Percentiles rank a stretch among this genome's conserved stretches.
These are phyloP conservation scores for Pagetopsis macropterus DNA, from an alignment of 2,797 vertebrate species.

Conservation along the genomic window DNA sequence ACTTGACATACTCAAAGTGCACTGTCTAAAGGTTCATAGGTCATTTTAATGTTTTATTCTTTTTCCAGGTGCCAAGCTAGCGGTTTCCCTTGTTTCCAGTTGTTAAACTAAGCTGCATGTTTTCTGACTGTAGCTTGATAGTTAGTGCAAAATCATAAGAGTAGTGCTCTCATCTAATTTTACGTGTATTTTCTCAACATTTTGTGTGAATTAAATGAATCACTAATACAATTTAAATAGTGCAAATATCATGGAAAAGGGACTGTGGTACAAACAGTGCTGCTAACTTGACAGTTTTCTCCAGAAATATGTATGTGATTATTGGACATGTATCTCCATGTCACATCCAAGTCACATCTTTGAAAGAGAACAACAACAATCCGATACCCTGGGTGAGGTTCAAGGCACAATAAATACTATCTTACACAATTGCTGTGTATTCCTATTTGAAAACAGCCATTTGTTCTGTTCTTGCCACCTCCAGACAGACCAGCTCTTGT, in stretches of 20 bases:
- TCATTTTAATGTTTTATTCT: too few relatives aligned
- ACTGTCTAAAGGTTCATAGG: too few relatives aligned
- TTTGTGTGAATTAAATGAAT: not conserved
- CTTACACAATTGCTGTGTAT: not conserved
- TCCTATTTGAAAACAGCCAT: constrained; percentile 14
- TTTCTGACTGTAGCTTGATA: not conserved
- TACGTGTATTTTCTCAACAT: not conserved
- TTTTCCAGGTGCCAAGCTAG: too few relatives aligned
- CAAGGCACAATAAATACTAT: not conserved
- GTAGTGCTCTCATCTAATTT: not conserved
- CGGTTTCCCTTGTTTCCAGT: not conserved
- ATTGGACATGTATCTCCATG: not conserved
- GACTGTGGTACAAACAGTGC: constrained; percentile 39
- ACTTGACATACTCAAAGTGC: too few relatives aligned
- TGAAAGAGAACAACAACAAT: not conserved
- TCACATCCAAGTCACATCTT: not conserved
- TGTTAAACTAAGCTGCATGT: constrained; percentile 2
- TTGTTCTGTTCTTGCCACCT: constrained; percentile 52
- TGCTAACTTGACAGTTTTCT: not conserved
- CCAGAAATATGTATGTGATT: not conserved
- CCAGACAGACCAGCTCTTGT: constrained; percentile 40
- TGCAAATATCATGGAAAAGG: not conserved
- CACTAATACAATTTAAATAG: not conserved
- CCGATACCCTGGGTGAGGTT: not conserved
- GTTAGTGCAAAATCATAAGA: not conserved